A percentile compares a stretch with the other conserved stretches of the same genome.
These are phyloP conservation scores for Parus major DNA, from an alignment of 2,113 vertebrate genomes.

Conservation along the genomic window DNA sequence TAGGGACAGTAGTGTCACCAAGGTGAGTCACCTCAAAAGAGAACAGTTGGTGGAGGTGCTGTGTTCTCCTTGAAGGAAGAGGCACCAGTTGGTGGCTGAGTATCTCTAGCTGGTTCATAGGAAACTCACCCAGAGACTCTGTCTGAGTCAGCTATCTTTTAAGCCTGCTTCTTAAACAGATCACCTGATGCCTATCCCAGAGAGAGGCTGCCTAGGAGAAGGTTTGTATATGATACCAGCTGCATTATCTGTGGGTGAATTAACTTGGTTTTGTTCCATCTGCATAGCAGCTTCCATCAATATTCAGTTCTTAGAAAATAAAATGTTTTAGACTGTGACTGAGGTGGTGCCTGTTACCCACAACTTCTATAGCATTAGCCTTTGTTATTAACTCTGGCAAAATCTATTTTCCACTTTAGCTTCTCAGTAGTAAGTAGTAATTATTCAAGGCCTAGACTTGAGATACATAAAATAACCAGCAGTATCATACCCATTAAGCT, in stretches of 20 bases:
- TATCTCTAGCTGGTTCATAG: background rate
- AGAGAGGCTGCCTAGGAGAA: background rate
- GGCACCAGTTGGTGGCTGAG: background rate
- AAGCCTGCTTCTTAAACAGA: background rate
- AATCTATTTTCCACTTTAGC: background rate
- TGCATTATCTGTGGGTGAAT: constrained; percentile 16
- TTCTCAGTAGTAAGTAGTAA: background rate
- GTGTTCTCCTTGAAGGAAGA: background rate
- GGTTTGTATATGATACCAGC: background rate
- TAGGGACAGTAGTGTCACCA: background rate
- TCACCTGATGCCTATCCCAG: background rate
- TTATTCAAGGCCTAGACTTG: constrained; percentile 18
- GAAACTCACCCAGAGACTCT: background rate
- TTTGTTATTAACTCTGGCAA: background rate
- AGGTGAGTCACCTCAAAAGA: background rate
- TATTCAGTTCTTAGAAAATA: background rate
- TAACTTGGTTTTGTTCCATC: background rate
- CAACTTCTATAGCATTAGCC: background rate
- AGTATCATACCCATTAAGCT: constrained; percentile 27
- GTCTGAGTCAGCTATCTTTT: background rate
- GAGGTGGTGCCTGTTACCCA: background rate
- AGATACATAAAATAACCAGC: background rate
- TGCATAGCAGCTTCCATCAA: background rate
- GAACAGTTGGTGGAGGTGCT: background rate
- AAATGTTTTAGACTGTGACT: background rate